A percentile compares a stretch with the other conserved stretches of the same genome.
Conservation (phyloP, 2,113 vertebrate genomes). For the Erpornis zantholeuca region DNA sequence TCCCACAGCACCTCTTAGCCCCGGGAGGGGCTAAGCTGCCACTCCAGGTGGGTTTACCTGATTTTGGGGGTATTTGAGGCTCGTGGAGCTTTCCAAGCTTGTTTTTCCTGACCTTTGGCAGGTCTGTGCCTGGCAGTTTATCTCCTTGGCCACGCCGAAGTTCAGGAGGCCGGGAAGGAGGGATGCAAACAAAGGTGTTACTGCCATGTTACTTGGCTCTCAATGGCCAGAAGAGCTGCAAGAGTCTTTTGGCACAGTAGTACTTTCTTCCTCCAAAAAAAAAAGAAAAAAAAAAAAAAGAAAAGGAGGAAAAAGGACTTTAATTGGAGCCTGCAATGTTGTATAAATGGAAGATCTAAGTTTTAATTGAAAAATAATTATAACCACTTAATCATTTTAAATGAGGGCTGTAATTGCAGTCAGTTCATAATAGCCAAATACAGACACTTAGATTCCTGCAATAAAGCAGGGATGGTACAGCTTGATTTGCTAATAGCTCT, state of each 20-base stretch:
- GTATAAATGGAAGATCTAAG: conserved; percentile 93
- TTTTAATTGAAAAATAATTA: conserved; percentile 99
- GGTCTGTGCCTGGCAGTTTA: background rate
- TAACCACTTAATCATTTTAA: conserved; percentile 99
- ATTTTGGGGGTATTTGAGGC: background rate
- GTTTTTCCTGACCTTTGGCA: background rate
- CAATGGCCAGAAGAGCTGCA: conserved; percentile 26
- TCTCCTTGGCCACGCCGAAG: background rate
- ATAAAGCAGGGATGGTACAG: conserved; percentile 98
- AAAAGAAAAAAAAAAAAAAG: background rate
- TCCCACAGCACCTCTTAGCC: background rate
- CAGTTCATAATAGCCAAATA: conserved; percentile 90
- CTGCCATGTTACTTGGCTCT: conserved; percentile 20
- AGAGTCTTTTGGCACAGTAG: conserved; percentile 65
- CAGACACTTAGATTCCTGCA: conserved; percentile 87
- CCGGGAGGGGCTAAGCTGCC: background rate
- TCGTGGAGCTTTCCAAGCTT: rapidly evolving
- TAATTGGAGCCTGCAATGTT: conserved; percentile 80
- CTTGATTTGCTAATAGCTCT: conserved; percentile 92
- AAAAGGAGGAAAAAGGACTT: conserved; percentile 56
- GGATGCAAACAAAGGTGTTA: conserved; percentile 17
- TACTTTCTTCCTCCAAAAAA: conserved; percentile 12
- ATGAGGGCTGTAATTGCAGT: conserved; percentile 97
- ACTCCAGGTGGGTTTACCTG: background rate
- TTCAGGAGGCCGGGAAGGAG: background rate